A percentile compares a stretch with the other conserved stretches of the same genome.
These are phyloP conservation scores for Cylindroiulus punctatus DNA, from an alignment of 2,888 invertebrate species.

Conservation along the genomic window DNA sequence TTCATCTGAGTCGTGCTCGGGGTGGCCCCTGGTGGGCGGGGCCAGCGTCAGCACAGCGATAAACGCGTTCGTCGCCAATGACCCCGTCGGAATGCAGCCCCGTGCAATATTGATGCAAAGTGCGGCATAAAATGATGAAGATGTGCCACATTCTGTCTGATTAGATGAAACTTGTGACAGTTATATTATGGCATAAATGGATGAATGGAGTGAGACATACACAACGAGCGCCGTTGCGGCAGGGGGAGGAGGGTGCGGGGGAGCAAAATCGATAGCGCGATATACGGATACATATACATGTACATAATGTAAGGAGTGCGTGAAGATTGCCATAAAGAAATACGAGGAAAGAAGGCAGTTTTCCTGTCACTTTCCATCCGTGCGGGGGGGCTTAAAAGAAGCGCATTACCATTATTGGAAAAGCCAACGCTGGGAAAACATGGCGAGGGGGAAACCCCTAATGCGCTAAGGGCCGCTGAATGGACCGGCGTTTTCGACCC, in stretches of 20 bases:
- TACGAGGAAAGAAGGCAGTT: conserved; percentile 18
- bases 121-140: conserved; percentile 11
- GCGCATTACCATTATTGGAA: conserved; percentile 10
- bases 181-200: conserved; percentile 18
- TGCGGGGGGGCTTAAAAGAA: conserved; percentile 1
- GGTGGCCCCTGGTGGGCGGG: neutral
- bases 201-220: conserved; percentile 11
- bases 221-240: neutral
- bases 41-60: neutral
- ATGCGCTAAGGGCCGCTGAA: neutral
- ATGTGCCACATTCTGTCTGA: conserved; percentile 18
- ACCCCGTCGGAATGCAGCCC: conserved; percentile 11
- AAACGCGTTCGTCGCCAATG: conserved; percentile 2
- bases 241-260: neutral
- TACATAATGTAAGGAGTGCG: conserved; percentile 18
- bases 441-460: neutral
- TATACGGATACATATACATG: conserved; percentile 9
- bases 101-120: conserved; percentile 11
- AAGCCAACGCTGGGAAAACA: neutral
- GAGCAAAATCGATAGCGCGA: neutral
- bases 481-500: neutral
- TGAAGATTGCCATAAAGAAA: conserved; percentile 18
- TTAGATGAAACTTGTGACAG: conserved; percentile 18
- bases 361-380: conserved; percentile 18
- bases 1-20: too few species aligned